Percentiles rank a stretch among this genome's conserved stretches.
These are phyloP conservation scores for Microctonus brassicae DNA, from an alignment of 2,888 invertebrate genomes.

Conservation along the genomic window DNA sequence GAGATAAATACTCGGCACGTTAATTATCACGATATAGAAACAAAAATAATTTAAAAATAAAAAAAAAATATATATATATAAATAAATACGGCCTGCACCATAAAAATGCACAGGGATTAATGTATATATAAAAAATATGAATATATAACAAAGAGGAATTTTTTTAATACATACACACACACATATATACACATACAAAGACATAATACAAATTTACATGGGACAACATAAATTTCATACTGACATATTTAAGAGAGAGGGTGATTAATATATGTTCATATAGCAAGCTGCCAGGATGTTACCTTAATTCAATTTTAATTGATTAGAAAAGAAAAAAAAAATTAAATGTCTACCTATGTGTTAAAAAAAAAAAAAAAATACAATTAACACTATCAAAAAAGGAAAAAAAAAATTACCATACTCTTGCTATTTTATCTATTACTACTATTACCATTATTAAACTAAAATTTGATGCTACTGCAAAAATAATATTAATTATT, in stretches of 20 bases:
- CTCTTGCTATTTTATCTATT: slow-evolving; percentile 35
- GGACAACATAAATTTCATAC: slow-evolving; percentile 14
- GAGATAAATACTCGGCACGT: slow-evolving; percentile 4
- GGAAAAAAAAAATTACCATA: slow-evolving; percentile 33
- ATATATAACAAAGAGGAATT: not conserved
- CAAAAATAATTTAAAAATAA: not conserved
- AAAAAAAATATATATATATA: not conserved
- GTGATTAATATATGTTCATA: slow-evolving; percentile 42
- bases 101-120: slow-evolving; percentile 16
- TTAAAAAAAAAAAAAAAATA: slow-evolving; percentile 45
- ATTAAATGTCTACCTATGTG: not conserved
- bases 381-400: slow-evolving; percentile 32
- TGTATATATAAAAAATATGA: not conserved
- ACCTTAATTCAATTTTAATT: slow-evolving; percentile 59
- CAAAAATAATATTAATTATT: slow-evolving; percentile 50
- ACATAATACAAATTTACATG: slow-evolving; percentile 11
- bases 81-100: slow-evolving; percentile 27
- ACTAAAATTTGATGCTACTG: slow-evolving; percentile 49
- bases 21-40: not conserved
- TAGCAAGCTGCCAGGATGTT: slow-evolving; percentile 62
- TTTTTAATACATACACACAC: not conserved
- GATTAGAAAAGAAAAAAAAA: slow-evolving; percentile 43
- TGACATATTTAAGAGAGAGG: slow-evolving; percentile 32
- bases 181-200: not conserved
- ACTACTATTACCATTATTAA: slow-evolving; percentile 50